phyloP scores from a whole-genome alignment of 2,888 invertebrate species.

The Mythimna impura region DNA sequence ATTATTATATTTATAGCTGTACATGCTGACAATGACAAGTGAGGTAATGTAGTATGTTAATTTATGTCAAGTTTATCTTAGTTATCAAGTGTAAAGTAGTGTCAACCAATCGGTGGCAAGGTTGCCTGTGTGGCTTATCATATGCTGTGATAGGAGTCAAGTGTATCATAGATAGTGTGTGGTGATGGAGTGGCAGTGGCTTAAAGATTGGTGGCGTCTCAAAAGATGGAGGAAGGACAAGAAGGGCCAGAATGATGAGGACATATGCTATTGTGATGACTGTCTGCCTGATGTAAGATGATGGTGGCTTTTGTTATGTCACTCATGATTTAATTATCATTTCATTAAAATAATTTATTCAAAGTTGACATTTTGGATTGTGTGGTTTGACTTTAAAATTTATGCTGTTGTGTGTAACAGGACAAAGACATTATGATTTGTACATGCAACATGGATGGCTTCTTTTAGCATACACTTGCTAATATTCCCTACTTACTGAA shows the following conservation, averaged over 20 bases:
- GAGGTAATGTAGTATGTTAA: conserved; percentile 85
- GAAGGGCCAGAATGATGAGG: conserved; percentile 90
- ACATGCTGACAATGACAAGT: conserved; percentile 84
- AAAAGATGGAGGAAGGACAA: conserved; percentile 92
- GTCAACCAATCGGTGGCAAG: conserved; percentile 82
- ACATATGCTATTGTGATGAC: conserved; percentile 94
- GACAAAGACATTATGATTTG: conserved; percentile 35
- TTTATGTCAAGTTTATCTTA: conserved; percentile 87
- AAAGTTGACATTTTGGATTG: conserved; percentile 44
- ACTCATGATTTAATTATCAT: conserved; percentile 49
- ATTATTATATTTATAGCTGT: conserved; percentile 78
- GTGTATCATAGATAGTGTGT: conserved; percentile 74
- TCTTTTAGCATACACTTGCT: conserved; percentile 43
- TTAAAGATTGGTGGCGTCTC: conserved; percentile 95
- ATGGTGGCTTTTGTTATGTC: conserved; percentile 58
- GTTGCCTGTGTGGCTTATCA: conserved; percentile 76
- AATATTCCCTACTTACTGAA: conserved; percentile 34
- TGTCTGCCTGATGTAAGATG: conserved; percentile 91
- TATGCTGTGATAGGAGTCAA: conserved; percentile 74
- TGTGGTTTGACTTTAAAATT: conserved; percentile 43
- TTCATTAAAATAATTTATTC: conserved; percentile 54
- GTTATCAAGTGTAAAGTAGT: conserved; percentile 80
- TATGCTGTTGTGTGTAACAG: conserved; percentile 41
- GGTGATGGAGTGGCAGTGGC: conserved; percentile 94
- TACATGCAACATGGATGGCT: conserved; percentile 46